Base-by-base conservation (phyloP, 2,888 invertebrate genomes). In the Parnassius apollo region DNA sequence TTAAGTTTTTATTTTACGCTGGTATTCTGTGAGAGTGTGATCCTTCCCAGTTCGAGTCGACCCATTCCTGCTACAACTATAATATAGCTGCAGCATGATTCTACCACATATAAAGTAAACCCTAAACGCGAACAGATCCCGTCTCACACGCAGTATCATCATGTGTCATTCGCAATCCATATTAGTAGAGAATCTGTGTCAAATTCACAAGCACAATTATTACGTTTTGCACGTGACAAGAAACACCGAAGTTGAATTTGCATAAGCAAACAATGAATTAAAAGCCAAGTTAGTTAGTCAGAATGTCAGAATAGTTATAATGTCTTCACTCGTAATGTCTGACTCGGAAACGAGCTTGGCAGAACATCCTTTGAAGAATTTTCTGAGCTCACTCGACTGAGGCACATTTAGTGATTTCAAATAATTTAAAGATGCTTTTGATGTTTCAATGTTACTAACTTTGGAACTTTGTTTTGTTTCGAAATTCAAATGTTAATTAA, bases 161-260 rank as follows among this genome's bases (percentile, higher is more conserved):
- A 18, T 18, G 42, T 49, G 49, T 9, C 13, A 7, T 42, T 25
- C 35, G 50, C 42, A 58, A 8, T 2, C 58, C 44, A 22, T 44
- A 42, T 51, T 51, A 44, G 49, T 22, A 35, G 44, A 22, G 58
- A 51, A 44, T 58, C 58, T 44, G 58, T 58, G 53, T 53, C 45
- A 53, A 59, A 59, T 53, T 53, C 35, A 53, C 52, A 53, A 52
- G 53, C 52, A 45, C 45, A 52, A 59, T 59, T 59, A 53, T 59
- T 35, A 52, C 53, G 59, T 53, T 25, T 51, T 22, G 58, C 46
- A 59, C 59, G 53, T 59, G 59, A 53, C 18, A 46, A 46, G 53
- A 42, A 35, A 45, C 50, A 13, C 58, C 12, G 50, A 58, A 42
- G 46, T n/a, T 46, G 25, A 9, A 59, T 59, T 59, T 59, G 46